A percentile compares a stretch with the other conserved stretches of the same genome.
These are phyloP conservation scores for Pterocles burchelli DNA, from an alignment of 2,113 vertebrate genomes.

Conservation along the genomic window DNA sequence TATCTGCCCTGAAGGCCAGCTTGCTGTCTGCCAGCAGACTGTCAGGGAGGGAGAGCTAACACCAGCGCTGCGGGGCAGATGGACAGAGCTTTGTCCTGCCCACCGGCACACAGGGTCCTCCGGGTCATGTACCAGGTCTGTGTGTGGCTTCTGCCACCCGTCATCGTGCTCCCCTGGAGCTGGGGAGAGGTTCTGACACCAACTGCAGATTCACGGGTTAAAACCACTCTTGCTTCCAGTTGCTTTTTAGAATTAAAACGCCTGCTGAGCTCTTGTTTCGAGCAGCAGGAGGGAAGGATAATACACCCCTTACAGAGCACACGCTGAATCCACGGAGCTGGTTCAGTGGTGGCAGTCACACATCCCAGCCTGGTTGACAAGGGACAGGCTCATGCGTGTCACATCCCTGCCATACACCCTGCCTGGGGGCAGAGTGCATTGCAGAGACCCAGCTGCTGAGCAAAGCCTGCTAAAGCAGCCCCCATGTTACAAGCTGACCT, in stretches of 20 bases:
- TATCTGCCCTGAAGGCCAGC: background rate
- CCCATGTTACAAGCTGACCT: background rate
- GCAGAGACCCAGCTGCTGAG: background rate
- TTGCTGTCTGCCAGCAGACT: background rate
- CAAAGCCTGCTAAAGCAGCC: background rate
- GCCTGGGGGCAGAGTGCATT: background rate
- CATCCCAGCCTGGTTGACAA: background rate
- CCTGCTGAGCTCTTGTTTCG: background rate
- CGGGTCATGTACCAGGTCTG: background rate
- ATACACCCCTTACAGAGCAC: background rate
- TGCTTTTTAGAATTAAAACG: background rate
- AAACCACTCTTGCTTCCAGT: background rate
- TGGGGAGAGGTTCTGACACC: background rate
- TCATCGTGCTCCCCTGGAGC: fast-evolving
- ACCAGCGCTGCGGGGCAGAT: background rate
- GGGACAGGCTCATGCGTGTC: fast-evolving
- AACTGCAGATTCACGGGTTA: background rate
- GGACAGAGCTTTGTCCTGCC: background rate
- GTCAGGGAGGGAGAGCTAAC: background rate
- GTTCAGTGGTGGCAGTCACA: background rate
- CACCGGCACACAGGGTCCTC: background rate
- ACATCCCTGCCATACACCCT: background rate
- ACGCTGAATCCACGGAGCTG: background rate
- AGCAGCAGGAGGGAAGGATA: background rate
- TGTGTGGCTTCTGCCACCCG: background rate